Percentiles rank a stretch among this genome's conserved stretches.
Evolutionary conservation across 2,888 invertebrate genomes (phyloP).

Genomic region (Hypomecis atomaria): DNA sequence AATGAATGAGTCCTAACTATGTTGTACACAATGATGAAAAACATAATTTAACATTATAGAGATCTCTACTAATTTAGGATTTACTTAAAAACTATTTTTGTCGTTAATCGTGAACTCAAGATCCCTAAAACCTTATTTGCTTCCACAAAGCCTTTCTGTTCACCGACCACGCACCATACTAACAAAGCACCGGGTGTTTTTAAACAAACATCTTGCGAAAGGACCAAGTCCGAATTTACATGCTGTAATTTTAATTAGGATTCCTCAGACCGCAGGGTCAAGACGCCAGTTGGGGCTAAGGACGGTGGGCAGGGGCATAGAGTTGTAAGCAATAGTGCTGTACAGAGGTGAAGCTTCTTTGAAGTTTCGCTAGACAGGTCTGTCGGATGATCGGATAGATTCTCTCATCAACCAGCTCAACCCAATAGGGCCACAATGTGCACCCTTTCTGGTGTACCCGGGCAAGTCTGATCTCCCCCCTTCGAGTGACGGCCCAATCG

Average conservation of each 20-base stretch:
- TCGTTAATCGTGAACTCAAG: no score
- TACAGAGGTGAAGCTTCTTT: not conserved
- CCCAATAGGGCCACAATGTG: no score
- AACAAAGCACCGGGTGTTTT: constrained; percentile 52
- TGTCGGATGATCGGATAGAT: not conserved
- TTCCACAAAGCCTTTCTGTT: constrained; percentile 19
- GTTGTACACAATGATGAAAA: no score
- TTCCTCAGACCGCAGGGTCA: constrained; percentile 69
- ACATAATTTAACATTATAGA: no score
- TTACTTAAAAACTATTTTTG: no score
- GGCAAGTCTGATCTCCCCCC: no score
- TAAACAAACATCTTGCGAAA: constrained; percentile 67
- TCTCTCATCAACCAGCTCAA: not conserved
- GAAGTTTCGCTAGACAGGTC: not conserved
- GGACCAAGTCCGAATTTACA: constrained; percentile 73
- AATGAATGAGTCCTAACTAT: no score
- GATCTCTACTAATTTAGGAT: no score
- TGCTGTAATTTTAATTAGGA: constrained; percentile 83
- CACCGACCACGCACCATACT: constrained; percentile 19
- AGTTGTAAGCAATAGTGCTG: not conserved
- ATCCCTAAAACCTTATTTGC: not conserved
- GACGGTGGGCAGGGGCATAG: constrained; percentile 4
- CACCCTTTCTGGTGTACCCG: no score
- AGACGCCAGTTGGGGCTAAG: constrained; percentile 50
- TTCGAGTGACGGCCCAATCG: no score